phyloP scores from a whole-genome alignment of 2,797 vertebrate species.

The Enteromius treurensis region DNA sequence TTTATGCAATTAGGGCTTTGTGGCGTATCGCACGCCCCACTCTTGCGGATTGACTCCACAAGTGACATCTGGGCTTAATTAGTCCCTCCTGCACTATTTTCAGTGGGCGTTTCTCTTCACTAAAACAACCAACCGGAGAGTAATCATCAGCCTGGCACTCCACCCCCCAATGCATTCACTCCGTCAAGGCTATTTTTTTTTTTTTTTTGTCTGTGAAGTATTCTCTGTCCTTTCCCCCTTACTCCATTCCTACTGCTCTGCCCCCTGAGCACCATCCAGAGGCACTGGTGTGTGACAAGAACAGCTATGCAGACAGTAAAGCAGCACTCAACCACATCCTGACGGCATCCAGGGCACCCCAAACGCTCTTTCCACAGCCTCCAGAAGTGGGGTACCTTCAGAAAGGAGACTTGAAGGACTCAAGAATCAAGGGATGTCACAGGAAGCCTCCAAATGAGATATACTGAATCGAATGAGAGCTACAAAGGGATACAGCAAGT shows the following conservation, averaged over 20 bases:
- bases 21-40: neutral
- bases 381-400: constrained; percentile 38
- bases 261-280: constrained; percentile 75
- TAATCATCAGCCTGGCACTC: constrained; percentile 43
- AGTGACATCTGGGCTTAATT: constrained; percentile 54
- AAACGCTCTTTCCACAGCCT: constrained; percentile 30
- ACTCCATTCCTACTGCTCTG: constrained; percentile 65
- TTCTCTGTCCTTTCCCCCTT: constrained; percentile 53
- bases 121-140: constrained; percentile 71
- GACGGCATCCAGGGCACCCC: constrained; percentile 56
- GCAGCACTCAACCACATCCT: constrained; percentile 66
- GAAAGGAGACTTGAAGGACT: constrained; percentile 8
- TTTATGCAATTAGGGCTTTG: constrained; percentile 11
- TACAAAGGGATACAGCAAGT: constrained; percentile 68
- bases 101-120: constrained; percentile 71
- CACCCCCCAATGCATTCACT: constrained; percentile 70
- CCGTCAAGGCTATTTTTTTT: constrained; percentile 67
- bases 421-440: constrained; percentile 42
- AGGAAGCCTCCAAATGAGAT: constrained; percentile 69
- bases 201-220: constrained; percentile 66
- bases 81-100: constrained; percentile 67
- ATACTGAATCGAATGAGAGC: constrained; percentile 61
- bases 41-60: constrained; percentile 41
- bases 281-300: constrained; percentile 69
- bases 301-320: constrained; percentile 75